These are phyloP conservation scores for Strigops habroptila DNA, from an alignment of 2,113 vertebrate species.

Conservation along the genomic window DNA sequence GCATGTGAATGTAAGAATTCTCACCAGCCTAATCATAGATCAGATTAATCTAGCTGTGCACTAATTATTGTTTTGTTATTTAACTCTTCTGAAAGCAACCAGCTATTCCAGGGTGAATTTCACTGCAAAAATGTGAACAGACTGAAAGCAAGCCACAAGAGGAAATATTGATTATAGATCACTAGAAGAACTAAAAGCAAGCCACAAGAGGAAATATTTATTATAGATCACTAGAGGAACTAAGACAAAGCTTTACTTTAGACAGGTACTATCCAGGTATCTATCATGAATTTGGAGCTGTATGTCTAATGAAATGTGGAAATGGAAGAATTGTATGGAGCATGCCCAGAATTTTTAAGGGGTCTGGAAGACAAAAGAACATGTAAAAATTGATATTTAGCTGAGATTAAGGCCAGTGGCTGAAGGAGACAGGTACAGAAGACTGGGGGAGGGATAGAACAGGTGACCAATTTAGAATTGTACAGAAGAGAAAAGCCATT, in stretches of 20 bases:
- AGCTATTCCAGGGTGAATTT: not conserved
- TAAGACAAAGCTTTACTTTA: not conserved
- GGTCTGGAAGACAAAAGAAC: not conserved
- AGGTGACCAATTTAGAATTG: not conserved
- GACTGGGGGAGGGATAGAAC: not conserved
- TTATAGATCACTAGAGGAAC: not conserved
- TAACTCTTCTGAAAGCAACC: not conserved
- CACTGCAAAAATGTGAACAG: not conserved
- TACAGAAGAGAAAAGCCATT: not conserved
- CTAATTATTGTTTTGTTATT: not conserved
- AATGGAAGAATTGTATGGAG: not conserved
- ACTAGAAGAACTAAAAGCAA: not conserved
- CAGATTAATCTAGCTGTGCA: not conserved
- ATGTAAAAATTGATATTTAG: not conserved
- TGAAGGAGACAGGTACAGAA: not conserved
- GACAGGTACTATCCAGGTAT: not conserved
- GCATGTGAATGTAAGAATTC: not conserved
- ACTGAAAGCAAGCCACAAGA: not conserved
- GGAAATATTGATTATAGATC: not conserved
- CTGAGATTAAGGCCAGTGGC: accelerated
- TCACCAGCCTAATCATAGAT: not conserved
- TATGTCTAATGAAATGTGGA: not conserved
- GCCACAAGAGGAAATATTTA: not conserved
- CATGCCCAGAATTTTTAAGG: not conserved
- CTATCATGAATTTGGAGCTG: not conserved